Evolutionary conservation across 2,113 vertebrate genomes (phyloP).

Genomic region (Micronisus gabar): DNA sequence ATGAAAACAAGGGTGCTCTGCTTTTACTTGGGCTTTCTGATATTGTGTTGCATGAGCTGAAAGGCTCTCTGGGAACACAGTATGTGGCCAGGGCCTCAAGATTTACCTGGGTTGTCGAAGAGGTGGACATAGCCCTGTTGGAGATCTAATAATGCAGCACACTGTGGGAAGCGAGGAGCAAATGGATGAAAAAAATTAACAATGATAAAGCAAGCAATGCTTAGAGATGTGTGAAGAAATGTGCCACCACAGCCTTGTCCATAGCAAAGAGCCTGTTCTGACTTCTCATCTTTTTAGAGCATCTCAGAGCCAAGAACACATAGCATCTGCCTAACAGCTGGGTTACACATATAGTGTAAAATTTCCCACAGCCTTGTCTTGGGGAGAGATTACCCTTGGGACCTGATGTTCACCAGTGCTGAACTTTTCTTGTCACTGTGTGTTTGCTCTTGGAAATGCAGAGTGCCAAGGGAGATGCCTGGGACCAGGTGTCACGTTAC

Average conservation of each 20-base stretch:
- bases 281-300: not conserved
- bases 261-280: not conserved
- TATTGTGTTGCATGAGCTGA: not conserved
- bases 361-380: rapidly evolving
- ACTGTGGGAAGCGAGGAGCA: not conserved
- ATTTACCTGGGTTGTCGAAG: not conserved
- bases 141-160: not conserved
- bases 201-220: not conserved
- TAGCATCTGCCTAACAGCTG: not conserved
- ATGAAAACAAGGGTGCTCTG: not conserved
- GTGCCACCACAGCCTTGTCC: not conserved
- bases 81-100: not conserved
- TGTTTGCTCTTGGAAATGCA: not conserved
- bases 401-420: not conserved
- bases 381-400: not conserved
- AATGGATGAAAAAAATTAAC: not conserved
- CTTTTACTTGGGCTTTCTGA: not conserved
- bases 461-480: not conserved
- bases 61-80: not conserved
- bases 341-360: not conserved
- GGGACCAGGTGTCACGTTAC: rapidly evolving
- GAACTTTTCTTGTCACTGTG: not conserved
- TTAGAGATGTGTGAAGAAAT: not conserved
- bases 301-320: not conserved
- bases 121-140: not conserved